phyloP scores from a whole-genome alignment of 2,888 invertebrate species.

The Nipponacmea schrenckii region DNA sequence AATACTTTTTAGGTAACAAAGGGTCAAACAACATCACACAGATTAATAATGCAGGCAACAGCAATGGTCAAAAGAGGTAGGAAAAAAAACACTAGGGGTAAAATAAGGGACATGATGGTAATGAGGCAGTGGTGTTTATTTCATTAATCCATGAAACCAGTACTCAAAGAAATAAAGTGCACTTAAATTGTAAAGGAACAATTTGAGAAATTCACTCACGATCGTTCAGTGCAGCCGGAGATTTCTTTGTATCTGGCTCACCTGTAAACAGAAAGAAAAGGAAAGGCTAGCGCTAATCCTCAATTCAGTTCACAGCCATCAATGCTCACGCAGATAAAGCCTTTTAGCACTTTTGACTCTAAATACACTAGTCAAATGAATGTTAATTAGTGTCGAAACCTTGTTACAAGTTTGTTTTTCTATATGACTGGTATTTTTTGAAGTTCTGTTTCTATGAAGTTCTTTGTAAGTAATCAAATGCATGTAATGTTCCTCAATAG shows the following conservation, averaged over 20 bases:
- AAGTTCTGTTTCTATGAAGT: too few species aligned
- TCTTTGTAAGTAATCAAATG: too few species aligned
- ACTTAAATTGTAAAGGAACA: not conserved
- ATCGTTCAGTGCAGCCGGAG: slow-evolving; percentile 44
- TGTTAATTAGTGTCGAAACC: too few species aligned
- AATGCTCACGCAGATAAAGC: too few species aligned
- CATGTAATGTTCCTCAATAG: too few species aligned
- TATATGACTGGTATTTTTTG: too few species aligned
- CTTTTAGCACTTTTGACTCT: too few species aligned
- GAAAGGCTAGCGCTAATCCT: not conserved
- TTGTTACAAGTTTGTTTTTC: too few species aligned
- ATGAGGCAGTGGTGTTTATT: slow-evolving; percentile 2
- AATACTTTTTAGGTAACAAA: not conserved
- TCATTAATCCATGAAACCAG: too few species aligned
- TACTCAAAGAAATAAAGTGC: not conserved
- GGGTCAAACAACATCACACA: too few species aligned
- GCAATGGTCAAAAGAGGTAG: not conserved
- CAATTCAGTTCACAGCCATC: too few species aligned
- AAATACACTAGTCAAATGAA: too few species aligned
- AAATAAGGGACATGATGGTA: not conserved
- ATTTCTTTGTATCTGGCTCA: slow-evolving; percentile 57
- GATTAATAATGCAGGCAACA: slow-evolving; percentile 3
- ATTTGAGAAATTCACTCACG: slow-evolving; percentile 47
- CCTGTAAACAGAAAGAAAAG: slow-evolving; percentile 49
- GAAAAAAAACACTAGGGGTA: not conserved